These are phyloP conservation scores for Thymallus thymallus DNA, from an alignment of 2,113 vertebrate genomes.

Conservation along the genomic window DNA sequence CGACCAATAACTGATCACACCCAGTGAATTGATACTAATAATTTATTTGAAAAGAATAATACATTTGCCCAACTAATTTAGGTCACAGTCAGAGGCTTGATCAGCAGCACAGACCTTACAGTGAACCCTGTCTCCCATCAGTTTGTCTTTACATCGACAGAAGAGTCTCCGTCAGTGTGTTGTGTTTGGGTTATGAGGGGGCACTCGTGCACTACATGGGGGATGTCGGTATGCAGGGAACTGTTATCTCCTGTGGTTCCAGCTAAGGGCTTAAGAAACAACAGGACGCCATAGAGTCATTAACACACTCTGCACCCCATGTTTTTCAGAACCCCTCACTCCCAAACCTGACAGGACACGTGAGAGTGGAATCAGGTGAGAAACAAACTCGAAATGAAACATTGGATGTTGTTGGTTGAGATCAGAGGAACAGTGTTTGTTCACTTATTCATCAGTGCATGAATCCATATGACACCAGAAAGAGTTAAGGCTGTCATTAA, in stretches of 20 bases:
- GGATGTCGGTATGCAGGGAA: constrained; percentile 65
- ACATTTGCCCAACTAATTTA: background rate
- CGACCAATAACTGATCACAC: too few relatives aligned
- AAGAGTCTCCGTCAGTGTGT: constrained; percentile 40
- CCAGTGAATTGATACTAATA: too few relatives aligned
- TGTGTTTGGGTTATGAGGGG: constrained; percentile 74
- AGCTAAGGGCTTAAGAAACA: constrained; percentile 12
- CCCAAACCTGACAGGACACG: background rate
- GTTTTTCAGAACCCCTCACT: background rate
- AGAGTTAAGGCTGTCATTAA: constrained; percentile 14
- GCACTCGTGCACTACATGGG: constrained; percentile 66
- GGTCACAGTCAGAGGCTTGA: background rate
- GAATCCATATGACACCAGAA: background rate
- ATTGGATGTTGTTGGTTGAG: constrained; percentile 7
- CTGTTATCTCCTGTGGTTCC: constrained; percentile 62
- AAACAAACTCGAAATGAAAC: background rate
- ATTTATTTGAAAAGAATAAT: too few relatives aligned
- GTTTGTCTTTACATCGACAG: constrained; percentile 17
- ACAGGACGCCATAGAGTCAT: background rate
- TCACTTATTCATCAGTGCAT: background rate
- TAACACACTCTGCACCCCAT: background rate
- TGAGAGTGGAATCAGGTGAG: background rate
- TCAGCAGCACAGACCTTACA: background rate
- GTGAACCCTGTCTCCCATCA: background rate
- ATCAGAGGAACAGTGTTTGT: constrained; percentile 18